These are phyloP conservation scores for Zaprionus lachaisei DNA, from an alignment of 1,140 invertebrate genomes.

Conservation along the genomic window DNA sequence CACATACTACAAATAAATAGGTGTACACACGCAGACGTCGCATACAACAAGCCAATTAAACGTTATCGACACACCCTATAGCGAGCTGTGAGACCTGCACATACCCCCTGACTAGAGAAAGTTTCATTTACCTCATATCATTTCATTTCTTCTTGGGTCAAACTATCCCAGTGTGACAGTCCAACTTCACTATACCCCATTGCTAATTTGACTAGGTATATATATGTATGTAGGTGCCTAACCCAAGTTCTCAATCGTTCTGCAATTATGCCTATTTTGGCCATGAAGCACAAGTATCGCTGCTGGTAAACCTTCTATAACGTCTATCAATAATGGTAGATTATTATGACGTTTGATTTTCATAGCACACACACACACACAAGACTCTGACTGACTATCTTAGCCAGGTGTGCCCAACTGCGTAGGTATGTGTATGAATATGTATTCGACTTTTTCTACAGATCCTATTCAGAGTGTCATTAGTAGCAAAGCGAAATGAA, in stretches of 20 bases:
- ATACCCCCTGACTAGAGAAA: neutral
- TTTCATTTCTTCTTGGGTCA: neutral
- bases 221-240: neutral
- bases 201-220: neutral
- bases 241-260: neutral
- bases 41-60: neutral
- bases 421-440: neutral
- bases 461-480: neutral
- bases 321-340: neutral
- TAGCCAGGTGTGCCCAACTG: neutral
- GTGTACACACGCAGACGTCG: too few species aligned
- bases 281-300: neutral
- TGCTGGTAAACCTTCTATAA: neutral
- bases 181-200: neutral
- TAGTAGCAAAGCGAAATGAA: neutral
- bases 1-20: neutral
- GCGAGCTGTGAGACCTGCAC: neutral
- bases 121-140: too few species aligned
- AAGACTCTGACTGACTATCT: neutral
- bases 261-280: conserved; percentile 2
- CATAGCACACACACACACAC: neutral
- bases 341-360: neutral
- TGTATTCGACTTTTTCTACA: neutral
- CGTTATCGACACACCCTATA: neutral
- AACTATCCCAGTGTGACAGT: neutral